A percentile compares a stretch with the other conserved stretches of the same genome.
Conservation (phyloP, 2,888 invertebrate species). For the Apamea epomidion region DNA sequence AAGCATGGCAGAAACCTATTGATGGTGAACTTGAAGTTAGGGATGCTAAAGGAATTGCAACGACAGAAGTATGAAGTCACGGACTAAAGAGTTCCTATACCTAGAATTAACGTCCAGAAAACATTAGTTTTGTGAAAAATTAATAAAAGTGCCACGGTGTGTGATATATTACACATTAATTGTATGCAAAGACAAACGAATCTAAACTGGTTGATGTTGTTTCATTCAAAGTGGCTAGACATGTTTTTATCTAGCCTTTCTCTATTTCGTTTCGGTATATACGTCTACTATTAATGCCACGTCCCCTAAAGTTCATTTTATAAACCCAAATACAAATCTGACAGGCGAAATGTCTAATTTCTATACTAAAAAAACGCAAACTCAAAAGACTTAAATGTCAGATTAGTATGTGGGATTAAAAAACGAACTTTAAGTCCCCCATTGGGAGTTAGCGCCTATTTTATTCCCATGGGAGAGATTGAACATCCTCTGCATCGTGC, state of each 20-base stretch:
- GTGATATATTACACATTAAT: neutral
- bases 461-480: neutral
- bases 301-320: neutral
- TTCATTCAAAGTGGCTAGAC: slow-evolving; percentile 14
- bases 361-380: too few relatives aligned
- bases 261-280: slow-evolving; percentile 1
- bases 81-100: too few relatives aligned
- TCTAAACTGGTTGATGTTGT: slow-evolving; percentile 26
- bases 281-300: slow-evolving; percentile 14
- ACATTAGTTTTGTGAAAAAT: neutral
- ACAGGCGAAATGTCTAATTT: too few relatives aligned
- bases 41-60: neutral
- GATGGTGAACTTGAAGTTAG: neutral
- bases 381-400: too few relatives aligned
- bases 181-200: slow-evolving; percentile 9
- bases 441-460: neutral
- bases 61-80: too few relatives aligned
- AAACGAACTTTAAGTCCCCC: neutral
- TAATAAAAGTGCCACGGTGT: neutral
- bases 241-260: neutral
- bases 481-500: neutral
- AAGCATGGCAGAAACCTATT: neutral
- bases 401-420: too few relatives aligned
- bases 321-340: too few relatives aligned
- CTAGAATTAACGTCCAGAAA: neutral